phyloP scores from a whole-genome alignment of 2,888 invertebrate genomes.

The Chrysina gloriosa region DNA sequence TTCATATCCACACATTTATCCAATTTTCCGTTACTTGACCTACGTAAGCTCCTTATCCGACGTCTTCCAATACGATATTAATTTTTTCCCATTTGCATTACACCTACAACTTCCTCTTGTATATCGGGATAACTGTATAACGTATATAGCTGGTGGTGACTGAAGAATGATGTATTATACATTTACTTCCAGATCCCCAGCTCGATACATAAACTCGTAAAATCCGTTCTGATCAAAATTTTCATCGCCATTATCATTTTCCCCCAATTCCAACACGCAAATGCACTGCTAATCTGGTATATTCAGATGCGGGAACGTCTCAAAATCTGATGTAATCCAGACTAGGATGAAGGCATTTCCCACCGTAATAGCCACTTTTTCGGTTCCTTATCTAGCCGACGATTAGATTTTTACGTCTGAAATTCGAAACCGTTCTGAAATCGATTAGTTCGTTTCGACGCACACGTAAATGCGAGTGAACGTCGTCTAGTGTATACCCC shows the following conservation, averaged over 20 bases:
- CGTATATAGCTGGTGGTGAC: too few relatives aligned
- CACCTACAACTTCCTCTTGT: neutral
- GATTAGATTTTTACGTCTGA: neutral
- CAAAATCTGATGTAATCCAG: slow-evolving; percentile 1
- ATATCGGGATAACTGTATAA: neutral
- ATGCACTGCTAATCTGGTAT: neutral
- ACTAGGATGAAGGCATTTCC: neutral
- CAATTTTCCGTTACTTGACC: neutral
- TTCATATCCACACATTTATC: too few relatives aligned
- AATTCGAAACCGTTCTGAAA: neutral
- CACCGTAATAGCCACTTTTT: neutral
- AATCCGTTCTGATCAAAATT: too few relatives aligned
- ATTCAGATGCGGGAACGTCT: neutral
- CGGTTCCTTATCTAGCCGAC: neutral
- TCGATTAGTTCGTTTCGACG: neutral
- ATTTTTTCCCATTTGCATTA: neutral
- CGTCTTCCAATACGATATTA: neutral
- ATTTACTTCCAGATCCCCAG: too few relatives aligned
- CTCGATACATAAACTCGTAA: too few relatives aligned
- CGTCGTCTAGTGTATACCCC: too few relatives aligned
- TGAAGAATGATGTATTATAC: too few relatives aligned
- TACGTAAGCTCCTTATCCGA: neutral
- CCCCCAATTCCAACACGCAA: neutral
- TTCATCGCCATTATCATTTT: too few relatives aligned
- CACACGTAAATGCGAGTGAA: neutral